Percentiles rank a stretch among this genome's conserved stretches.
Conservation (phyloP, 2,888 invertebrate species). For the Panzeria rudis region DNA sequence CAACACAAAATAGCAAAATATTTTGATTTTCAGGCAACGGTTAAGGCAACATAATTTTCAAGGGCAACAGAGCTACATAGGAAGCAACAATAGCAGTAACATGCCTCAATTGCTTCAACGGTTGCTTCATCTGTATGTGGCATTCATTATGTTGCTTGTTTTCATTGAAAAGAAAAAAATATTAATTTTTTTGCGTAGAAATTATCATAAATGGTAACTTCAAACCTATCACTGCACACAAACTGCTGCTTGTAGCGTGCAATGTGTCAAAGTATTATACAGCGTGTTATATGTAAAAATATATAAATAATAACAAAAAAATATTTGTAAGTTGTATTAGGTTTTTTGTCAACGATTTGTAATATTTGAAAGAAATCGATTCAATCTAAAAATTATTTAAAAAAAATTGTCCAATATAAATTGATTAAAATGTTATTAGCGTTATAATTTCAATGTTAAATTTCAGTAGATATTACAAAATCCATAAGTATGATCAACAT, state of each 20-base stretch:
- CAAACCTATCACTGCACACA: neutral
- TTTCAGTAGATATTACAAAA: constrained; percentile 14
- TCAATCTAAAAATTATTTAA: too few species aligned
- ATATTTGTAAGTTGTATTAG: neutral
- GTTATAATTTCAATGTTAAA: constrained; percentile 46
- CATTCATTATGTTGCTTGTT: too few species aligned
- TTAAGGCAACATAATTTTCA: too few species aligned
- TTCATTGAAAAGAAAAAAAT: too few species aligned
- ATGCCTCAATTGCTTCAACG: too few species aligned
- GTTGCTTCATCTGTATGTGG: too few species aligned
- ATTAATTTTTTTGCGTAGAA: too few species aligned
- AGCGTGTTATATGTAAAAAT: neutral
- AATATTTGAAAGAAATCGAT: neutral
- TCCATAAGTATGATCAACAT: neutral
- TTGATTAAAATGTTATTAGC: constrained; percentile 31
- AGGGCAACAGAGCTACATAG: too few species aligned
- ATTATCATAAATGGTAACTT: neutral
- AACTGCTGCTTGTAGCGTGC: neutral
- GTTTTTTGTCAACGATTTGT: neutral
- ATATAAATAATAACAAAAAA: too few species aligned
- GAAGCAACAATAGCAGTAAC: too few species aligned
- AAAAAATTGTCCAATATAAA: constrained; percentile 14
- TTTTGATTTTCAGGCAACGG: too few species aligned
- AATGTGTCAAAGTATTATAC: neutral
- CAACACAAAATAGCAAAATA: too few species aligned